Conservation (phyloP, 2,888 invertebrate species). For the Pantelozetes paolii region DNA sequence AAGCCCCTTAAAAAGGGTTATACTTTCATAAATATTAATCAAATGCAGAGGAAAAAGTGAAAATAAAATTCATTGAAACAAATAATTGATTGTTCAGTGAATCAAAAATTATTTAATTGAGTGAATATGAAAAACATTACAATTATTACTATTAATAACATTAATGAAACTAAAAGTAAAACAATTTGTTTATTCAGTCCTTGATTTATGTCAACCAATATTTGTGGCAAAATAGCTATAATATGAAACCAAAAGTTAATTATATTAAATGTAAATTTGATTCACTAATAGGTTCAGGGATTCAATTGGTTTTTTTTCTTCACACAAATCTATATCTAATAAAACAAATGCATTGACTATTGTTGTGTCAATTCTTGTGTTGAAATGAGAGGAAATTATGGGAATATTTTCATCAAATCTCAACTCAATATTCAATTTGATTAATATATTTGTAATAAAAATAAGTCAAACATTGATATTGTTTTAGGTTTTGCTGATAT, state of each 20-base stretch:
- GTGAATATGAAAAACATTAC: neutral
- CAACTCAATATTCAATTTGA: too few species aligned
- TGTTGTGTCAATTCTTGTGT: too few species aligned
- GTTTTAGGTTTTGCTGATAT: too few species aligned
- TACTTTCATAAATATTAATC: neutral
- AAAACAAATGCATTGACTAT: too few species aligned
- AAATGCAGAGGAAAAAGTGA: too few species aligned
- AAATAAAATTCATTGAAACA: neutral
- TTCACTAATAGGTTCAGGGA: neutral
- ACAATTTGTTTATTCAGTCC: neutral
- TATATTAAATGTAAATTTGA: neutral
- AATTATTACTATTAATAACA: conserved; percentile 2
- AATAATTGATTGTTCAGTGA: neutral
- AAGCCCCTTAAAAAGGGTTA: too few species aligned
- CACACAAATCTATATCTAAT: too few species aligned
- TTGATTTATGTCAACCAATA: neutral
- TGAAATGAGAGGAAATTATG: too few species aligned
- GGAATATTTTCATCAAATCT: too few species aligned
- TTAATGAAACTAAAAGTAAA: neutral
- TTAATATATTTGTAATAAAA: too few species aligned
- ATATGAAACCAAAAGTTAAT: neutral
- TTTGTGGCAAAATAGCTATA: neutral
- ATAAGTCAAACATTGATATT: too few species aligned
- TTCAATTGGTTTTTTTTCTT: too few species aligned
- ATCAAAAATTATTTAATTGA: conserved; percentile 20